Evolutionary conservation across 2,113 vertebrate species (phyloP), one percentile per base, ranked within the genome.

Genomic region (Platichthys stellatus): DNA sequence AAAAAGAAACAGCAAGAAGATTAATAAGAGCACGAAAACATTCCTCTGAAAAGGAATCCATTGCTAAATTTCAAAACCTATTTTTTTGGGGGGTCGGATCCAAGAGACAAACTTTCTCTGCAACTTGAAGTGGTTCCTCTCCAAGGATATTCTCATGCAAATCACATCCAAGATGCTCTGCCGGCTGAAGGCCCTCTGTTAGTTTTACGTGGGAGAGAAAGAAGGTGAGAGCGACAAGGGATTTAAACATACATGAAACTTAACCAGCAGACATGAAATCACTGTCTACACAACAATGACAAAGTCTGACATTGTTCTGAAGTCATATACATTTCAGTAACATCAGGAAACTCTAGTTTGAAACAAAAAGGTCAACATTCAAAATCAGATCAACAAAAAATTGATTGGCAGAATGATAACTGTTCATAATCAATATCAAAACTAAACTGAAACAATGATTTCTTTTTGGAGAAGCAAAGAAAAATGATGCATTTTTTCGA

Each of bases 181-280:
- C 17, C 10, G 0, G 23, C 23, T 69, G 43, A 60, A 26, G 65
- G 35, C 53, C 2, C 20, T 65, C 24, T 49, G 26, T 35, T 54
- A 45, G 20, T 47, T 69, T 49, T 11, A 53, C 49, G 17, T 31
- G 45, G 38, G 49, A 67, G 60, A 23, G 23, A 47, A 24, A 54
- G 24, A 51, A 56, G 43, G 31, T 40, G 86, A 84, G 80, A 83
- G 72, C 31, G 1, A 67, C 69, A 72, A 31, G 54, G 31, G 31
- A 23, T 24, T 66, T 5, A 5, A 20, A 61, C 60, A 47, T 4
- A 66, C 23, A 31, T 45, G 15, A 38, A 72, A 74, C 43, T 24
- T 43, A 74, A 64, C 74, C 60, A 51, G 78, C 49, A 38, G 43
- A 69, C 68, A 67, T 1, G 31, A 2, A 12, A 43, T 18, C 43